A percentile compares a stretch with the other conserved stretches of the same genome.
phyloP scores from a whole-genome alignment of 2,797 vertebrate genomes.

The Pseudocheirus occidentalis region DNA sequence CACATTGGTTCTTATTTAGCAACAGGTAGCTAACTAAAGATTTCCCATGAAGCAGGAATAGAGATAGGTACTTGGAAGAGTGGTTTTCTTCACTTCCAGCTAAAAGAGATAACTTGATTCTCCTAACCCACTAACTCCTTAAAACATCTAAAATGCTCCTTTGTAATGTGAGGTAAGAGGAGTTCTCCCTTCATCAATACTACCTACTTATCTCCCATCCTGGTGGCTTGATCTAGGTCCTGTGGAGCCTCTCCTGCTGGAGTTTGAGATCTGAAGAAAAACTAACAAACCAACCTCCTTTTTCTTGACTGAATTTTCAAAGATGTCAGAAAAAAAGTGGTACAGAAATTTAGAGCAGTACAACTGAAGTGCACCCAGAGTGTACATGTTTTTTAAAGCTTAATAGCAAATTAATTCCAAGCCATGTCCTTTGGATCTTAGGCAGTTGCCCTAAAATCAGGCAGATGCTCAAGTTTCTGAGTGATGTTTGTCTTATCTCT shows the following conservation, averaged over 20 bases:
- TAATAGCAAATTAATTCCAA: slow-evolving; percentile 36
- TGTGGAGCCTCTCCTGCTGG: slow-evolving; percentile 33
- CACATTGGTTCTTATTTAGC: neutral
- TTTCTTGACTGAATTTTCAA: slow-evolving; percentile 60
- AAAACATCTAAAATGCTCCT: slow-evolving; percentile 48
- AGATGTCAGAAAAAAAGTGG: slow-evolving; percentile 28
- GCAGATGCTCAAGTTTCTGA: slow-evolving; percentile 43
- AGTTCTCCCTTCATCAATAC: slow-evolving; percentile 50
- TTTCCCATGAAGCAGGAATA: slow-evolving; percentile 64
- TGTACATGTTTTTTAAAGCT: slow-evolving; percentile 29
- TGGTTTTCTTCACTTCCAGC: slow-evolving; percentile 64
- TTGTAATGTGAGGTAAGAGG: neutral
- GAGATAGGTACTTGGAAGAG: slow-evolving; percentile 65
- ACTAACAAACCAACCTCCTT: slow-evolving; percentile 4
- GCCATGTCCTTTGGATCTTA: slow-evolving; percentile 37
- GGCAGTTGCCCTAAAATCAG: neutral
- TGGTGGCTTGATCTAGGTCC: slow-evolving; percentile 16
- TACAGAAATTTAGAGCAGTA: slow-evolving; percentile 38
- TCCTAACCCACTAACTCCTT: slow-evolving; percentile 43
- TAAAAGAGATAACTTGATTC: slow-evolving; percentile 56
- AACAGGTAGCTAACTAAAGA: slow-evolving; percentile 1
- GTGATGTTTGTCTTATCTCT: slow-evolving; percentile 56
- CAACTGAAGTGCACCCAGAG: neutral
- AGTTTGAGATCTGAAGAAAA: slow-evolving; percentile 43
- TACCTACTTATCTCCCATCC: slow-evolving; percentile 39